Conservation (phyloP, 35 echinoderm and acorn worm species). For the Apostichopus californicus region DNA sequence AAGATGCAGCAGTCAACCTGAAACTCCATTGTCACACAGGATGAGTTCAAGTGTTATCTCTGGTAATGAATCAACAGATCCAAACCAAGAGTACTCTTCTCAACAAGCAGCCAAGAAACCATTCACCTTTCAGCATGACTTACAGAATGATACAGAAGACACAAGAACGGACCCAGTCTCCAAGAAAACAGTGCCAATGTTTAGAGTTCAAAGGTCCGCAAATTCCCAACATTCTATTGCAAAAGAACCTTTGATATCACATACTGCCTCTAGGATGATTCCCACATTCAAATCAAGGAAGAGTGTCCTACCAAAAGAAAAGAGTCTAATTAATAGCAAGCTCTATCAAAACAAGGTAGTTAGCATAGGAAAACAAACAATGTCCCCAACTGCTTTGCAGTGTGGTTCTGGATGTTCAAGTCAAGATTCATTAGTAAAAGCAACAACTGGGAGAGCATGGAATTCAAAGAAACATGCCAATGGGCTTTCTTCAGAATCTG, state of each 20-base stretch:
- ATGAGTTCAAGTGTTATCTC: background rate
- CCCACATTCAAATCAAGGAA: constrained; percentile 21
- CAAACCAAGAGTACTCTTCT: background rate
- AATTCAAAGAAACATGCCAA: too few species aligned
- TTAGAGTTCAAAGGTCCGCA: background rate
- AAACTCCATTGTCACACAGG: background rate
- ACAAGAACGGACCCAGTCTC: background rate
- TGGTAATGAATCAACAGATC: background rate
- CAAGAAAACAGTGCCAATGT: constrained; percentile 1
- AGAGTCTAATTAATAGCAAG: background rate
- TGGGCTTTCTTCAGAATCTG: too few species aligned
- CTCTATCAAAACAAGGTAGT: background rate
- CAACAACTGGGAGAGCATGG: too few species aligned
- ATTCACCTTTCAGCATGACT: constrained; percentile 11
- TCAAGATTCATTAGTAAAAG: background rate
- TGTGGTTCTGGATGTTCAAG: background rate
- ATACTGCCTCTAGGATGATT: background rate
- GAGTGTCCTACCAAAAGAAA: background rate
- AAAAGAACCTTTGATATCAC: background rate
- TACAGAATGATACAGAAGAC: background rate
- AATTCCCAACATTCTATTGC: background rate
- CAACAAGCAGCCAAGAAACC: background rate
- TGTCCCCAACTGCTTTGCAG: background rate
- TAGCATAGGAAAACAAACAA: background rate
- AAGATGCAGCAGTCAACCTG: background rate